Conservation (phyloP, 2,113 vertebrate genomes). For the Numida meleagris region DNA sequence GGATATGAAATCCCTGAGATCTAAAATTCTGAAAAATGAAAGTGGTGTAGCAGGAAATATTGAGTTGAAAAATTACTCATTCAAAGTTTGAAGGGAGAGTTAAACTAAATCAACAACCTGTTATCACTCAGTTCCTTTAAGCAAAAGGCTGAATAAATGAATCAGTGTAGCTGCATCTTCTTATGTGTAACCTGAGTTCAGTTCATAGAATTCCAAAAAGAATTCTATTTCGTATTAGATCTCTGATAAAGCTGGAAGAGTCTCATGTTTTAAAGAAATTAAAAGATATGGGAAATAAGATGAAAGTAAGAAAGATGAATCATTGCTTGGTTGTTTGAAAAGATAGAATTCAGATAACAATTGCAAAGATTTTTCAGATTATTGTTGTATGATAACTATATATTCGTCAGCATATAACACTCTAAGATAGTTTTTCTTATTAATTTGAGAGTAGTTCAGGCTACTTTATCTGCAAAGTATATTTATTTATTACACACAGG, state of each 20-base stretch:
- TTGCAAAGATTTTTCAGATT: not conserved
- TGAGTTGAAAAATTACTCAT: not conserved
- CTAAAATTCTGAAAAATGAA: not conserved
- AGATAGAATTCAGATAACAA: not conserved
- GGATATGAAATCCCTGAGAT: not conserved
- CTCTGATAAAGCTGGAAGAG: not conserved
- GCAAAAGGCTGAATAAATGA: not conserved
- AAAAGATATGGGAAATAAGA: not conserved
- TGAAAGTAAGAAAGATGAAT: not conserved
- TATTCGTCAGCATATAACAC: not conserved
- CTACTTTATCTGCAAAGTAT: not conserved
- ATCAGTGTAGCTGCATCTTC: not conserved
- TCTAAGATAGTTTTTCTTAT: not conserved
- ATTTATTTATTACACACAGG: not conserved
- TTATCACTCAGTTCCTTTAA: not conserved
- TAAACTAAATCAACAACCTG: not conserved
- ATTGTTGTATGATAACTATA: not conserved
- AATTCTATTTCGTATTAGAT: not conserved
- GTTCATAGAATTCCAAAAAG: not conserved
- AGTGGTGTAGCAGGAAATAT: not conserved
- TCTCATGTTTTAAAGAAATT: not conserved
- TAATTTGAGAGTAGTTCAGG: not conserved
- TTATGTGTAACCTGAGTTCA: not conserved
- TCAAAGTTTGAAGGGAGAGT: not conserved
- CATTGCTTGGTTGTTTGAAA: not conserved